phyloP scores from a whole-genome alignment of 2,888 invertebrate genomes.

The Pegoplata infirma region DNA sequence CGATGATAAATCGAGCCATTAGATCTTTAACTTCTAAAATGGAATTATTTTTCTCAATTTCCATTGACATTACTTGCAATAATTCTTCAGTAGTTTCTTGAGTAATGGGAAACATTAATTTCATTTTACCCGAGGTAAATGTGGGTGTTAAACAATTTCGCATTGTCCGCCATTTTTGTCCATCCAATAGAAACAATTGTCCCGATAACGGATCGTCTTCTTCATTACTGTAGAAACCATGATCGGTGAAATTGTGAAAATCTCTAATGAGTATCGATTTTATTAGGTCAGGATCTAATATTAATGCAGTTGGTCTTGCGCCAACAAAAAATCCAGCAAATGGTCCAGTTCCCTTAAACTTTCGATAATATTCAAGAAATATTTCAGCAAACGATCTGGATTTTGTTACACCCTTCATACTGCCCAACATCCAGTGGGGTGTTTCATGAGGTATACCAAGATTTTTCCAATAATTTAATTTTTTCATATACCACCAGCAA shows the following conservation, averaged over 20 bases:
- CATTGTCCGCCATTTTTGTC: conserved; percentile 65
- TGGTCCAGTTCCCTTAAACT: too few species aligned
- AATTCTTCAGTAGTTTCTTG: too few species aligned
- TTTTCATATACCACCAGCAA: too few species aligned
- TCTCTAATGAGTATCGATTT: conserved; percentile 33
- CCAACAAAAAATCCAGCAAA: too few species aligned
- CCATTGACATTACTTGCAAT: too few species aligned
- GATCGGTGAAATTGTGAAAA: conserved; percentile 37
- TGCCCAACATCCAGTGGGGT: too few species aligned
- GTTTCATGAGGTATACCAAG: too few species aligned
- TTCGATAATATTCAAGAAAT: too few species aligned
- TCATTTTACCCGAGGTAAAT: conserved; percentile 68
- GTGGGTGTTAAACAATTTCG: conserved; percentile 67
- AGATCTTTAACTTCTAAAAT: conserved; percentile 62
- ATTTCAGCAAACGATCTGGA: too few species aligned
- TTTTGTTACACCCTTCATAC: too few species aligned
- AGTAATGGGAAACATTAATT: conserved; percentile 62
- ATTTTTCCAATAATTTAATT: too few species aligned
- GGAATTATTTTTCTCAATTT: neutral
- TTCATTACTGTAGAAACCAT: conserved; percentile 39
- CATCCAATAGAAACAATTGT: conserved; percentile 73
- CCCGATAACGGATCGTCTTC: conserved; percentile 71
- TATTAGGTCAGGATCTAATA: conserved; percentile 30
- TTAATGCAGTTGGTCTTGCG: too few species aligned
- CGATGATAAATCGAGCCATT: conserved; percentile 64